Evolutionary conservation across 92 coral and sea anemone species (phyloP).

Genomic region (Palythoa grandis): DNA sequence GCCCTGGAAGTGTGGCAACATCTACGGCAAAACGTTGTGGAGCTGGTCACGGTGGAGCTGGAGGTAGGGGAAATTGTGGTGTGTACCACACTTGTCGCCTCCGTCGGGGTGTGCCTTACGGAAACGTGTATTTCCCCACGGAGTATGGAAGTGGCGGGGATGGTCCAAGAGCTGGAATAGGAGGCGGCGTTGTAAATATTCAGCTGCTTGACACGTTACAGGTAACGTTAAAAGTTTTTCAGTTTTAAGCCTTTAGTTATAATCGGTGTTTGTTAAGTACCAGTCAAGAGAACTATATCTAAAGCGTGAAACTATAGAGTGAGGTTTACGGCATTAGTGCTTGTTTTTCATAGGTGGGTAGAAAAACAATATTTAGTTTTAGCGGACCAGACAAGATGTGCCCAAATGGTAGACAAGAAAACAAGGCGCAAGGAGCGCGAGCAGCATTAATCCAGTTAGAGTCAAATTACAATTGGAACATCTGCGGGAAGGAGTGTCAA

Average conservation of each 20-base stretch:
- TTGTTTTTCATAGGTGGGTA: too few species aligned
- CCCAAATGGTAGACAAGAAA: too few species aligned
- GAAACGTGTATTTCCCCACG: conserved; percentile 57
- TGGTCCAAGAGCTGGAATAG: conserved; percentile 63
- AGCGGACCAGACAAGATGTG: too few species aligned
- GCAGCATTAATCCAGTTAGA: too few species aligned
- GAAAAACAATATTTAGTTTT: too few species aligned
- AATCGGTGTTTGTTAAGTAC: not conserved
- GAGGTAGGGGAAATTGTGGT: conserved; percentile 70
- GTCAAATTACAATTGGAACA: too few species aligned
- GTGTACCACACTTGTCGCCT: conserved; percentile 65
- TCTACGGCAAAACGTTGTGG: conserved; percentile 69
- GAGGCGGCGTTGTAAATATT: conserved; percentile 74
- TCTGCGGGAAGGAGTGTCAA: too few species aligned
- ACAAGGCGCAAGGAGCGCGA: too few species aligned
- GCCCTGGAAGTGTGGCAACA: conserved; percentile 63
- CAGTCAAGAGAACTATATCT: not conserved
- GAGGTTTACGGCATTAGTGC: not conserved
- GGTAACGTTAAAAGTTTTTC: conserved; percentile 24
- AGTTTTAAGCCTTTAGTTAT: not conserved
- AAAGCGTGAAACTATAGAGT: not conserved
- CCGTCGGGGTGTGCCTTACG: conserved; percentile 64
- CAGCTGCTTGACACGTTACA: conserved; percentile 55
- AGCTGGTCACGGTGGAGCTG: conserved; percentile 80
- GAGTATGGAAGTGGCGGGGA: conserved; percentile 77